phyloP scores from a whole-genome alignment of 35 echinoderm and acorn worm species.

The Nesometra sesokonis region DNA sequence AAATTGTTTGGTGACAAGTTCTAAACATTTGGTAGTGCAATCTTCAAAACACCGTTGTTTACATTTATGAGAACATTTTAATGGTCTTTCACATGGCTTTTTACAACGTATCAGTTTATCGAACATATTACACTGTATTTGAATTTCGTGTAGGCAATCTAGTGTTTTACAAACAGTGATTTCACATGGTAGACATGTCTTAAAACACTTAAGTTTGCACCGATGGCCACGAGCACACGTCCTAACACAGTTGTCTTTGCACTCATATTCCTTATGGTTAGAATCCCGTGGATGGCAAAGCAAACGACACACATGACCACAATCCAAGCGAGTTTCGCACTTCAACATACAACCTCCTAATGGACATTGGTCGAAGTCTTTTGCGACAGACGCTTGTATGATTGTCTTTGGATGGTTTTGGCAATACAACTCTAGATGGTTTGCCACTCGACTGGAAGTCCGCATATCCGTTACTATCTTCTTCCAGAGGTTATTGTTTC shows the following conservation, averaged over 20 bases:
- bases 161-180: conserved; percentile 7
- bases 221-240: conserved; percentile 4
- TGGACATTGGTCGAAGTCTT: conserved; percentile 51
- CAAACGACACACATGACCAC: conserved; percentile 55
- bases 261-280: conserved; percentile 34
- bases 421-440: conserved; percentile 39
- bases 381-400: conserved; percentile 3
- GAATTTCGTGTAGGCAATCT: background rate
- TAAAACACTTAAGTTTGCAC: conserved; percentile 28
- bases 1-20: background rate
- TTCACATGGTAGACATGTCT: conserved; percentile 5
- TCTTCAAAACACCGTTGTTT: background rate
- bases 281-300: conserved; percentile 47
- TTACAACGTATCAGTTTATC: background rate
- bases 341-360: conserved; percentile 47
- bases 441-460: conserved; percentile 6
- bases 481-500: conserved; percentile 64
- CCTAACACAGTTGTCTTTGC: conserved; percentile 23
- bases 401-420: conserved; percentile 46
- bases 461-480: conserved; percentile 26
- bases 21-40: background rate
- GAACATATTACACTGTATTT: background rate
- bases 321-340: conserved; percentile 42
- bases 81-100: background rate
- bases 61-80: conserved; percentile 14